Conservation (phyloP, 2,797 vertebrate species). For the Crocodylus rhombifer region DNA sequence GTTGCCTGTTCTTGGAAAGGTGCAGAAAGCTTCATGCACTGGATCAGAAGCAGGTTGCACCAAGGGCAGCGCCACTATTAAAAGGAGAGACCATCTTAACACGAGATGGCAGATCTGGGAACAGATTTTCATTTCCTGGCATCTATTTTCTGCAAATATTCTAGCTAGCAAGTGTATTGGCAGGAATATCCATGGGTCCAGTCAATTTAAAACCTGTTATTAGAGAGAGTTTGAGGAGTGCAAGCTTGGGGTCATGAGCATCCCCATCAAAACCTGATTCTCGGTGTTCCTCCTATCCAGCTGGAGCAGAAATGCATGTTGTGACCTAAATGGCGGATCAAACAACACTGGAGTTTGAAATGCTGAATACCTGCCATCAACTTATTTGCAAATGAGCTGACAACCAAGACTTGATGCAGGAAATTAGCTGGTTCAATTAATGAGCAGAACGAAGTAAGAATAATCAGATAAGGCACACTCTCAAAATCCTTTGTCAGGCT, state of each 20-base stretch:
- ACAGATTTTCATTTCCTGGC: neutral
- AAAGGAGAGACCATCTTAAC: neutral
- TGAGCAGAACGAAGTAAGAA: conserved; percentile 30
- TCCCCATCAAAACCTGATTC: neutral
- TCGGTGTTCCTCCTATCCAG: neutral
- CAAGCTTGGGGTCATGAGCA: neutral
- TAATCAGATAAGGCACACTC: conserved; percentile 11
- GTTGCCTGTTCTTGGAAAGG: neutral
- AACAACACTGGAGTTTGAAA: conserved; percentile 52
- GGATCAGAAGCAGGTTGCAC: neutral
- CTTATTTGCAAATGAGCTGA: conserved; percentile 41
- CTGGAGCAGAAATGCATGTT: neutral
- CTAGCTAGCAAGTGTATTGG: neutral
- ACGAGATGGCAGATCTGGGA: neutral
- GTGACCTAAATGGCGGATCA: conserved; percentile 20
- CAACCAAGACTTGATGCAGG: conserved; percentile 1
- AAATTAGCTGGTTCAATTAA: conserved; percentile 33
- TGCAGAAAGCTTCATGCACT: neutral
- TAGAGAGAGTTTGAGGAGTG: neutral
- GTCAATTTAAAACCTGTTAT: neutral
- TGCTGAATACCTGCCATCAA: conserved; percentile 43
- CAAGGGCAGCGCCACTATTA: neutral
- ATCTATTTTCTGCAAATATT: neutral
- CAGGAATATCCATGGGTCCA: neutral
- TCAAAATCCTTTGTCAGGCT: neutral